These are phyloP conservation scores for Reticulitermes lucifugus DNA, from an alignment of 2,888 invertebrate species.

Conservation along the genomic window DNA sequence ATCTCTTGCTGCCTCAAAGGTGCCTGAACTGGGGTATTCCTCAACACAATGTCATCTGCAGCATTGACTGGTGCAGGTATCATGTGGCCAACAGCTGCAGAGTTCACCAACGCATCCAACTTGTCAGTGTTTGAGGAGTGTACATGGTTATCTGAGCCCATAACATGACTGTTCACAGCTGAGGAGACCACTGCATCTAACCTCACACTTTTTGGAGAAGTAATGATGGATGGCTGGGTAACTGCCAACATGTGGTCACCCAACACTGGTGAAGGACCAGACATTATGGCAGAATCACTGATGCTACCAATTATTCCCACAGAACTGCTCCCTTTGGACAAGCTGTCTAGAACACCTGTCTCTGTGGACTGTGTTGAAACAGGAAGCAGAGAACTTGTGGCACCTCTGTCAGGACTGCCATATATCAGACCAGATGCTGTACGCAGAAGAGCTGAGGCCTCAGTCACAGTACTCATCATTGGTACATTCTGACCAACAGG, in stretches of 20 bases:
- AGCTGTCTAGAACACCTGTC: not conserved
- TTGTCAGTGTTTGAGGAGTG: constrained; percentile 55
- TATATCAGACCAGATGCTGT: not conserved
- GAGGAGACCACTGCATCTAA: constrained; percentile 47
- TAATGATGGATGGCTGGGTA: constrained; percentile 1
- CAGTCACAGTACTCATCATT: not conserved
- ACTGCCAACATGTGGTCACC: constrained; percentile 3
- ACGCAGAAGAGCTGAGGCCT: not conserved
- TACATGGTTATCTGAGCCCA: constrained; percentile 3
- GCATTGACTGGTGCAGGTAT: constrained; percentile 37
- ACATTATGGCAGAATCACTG: not conserved
- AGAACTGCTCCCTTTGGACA: not conserved
- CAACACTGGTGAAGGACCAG: not conserved
- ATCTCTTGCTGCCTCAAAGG: not conserved
- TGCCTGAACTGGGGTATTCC: not conserved
- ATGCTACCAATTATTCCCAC: not conserved
- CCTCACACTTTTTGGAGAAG: constrained; percentile 36
- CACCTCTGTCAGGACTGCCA: not conserved
- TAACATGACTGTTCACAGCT: constrained; percentile 34
- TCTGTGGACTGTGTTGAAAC: not conserved
- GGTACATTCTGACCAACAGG: not conserved
- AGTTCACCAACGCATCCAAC: constrained; percentile 72
- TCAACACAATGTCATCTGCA: not conserved
- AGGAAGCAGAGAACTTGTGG: not conserved
- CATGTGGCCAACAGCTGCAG: constrained; percentile 68